Base-by-base conservation (phyloP, 2,797 vertebrate species). In the Gallirallus australis region DNA sequence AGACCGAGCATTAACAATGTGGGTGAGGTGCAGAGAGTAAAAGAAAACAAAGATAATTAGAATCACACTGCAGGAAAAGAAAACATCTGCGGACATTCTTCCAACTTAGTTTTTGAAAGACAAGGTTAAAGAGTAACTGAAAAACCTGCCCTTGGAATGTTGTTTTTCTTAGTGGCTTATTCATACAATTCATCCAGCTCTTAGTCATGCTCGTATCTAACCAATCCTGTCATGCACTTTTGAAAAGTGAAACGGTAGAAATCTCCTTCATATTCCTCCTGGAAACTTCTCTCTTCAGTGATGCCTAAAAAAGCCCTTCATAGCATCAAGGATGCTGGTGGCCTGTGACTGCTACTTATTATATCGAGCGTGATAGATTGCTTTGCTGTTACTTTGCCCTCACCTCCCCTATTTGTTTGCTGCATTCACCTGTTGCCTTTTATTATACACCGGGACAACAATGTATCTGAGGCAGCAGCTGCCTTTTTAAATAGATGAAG, bases 111-210 rank as follows among this genome's bases (percentile, higher is more conserved):
- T 71, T 90, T 84, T 56, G n/a, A 75, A 73, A 66, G 25, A 31
- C 8, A 25, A 79, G 50, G 64, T 66, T 86, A 63, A 87, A 76
- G 56, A 72, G 54, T 42, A 76, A 79, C 50, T 54, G 56, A 75
- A 72, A 70, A 94, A 56, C 27, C 63, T 88, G 56, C 33, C 56
- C 59, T 89, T 73, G 89, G 53, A 47, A 45, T 82, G 56, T 28
- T 92, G 48, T 86, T 94, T 94, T 57, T 79, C 81, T 84, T 53
- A 69, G 57, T 78, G 71, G 33, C 60, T 95, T 94, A 91, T 92
- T 96, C 93, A 96, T 91, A 82, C 35, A 0, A 57, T 82, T 89
- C 75, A 76, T 69, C 47, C 89, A 61, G 64, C 59, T 91, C 88
- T 96, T 91, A 96, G 92, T 97, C 95, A 95, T 84, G 42, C 61